These are phyloP conservation scores for Limnothrissa miodon DNA, from an alignment of 2,113 vertebrate genomes.

Conservation along the genomic window DNA sequence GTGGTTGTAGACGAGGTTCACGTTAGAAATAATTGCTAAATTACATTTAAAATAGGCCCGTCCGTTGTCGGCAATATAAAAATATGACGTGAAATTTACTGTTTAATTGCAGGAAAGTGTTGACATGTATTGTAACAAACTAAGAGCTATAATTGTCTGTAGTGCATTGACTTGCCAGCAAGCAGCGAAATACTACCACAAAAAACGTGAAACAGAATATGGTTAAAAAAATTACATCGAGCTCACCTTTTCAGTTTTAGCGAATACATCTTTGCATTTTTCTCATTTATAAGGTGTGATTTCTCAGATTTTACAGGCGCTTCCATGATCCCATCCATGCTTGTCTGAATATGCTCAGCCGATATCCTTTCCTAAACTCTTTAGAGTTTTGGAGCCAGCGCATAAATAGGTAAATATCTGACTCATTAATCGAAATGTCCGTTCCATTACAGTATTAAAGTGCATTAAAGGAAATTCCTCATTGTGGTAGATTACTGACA, in stretches of 20 bases:
- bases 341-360: background rate
- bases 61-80: background rate
- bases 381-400: background rate
- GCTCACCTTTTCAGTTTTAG: constrained; percentile 70
- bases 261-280: constrained; percentile 70
- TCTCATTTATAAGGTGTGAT: constrained; percentile 75
- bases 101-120: background rate
- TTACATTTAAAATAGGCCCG: background rate
- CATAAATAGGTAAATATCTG: constrained; percentile 31
- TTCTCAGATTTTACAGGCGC: constrained; percentile 67
- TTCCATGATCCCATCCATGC: constrained; percentile 46
- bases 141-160: background rate
- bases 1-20: background rate
- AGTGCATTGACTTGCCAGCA: background rate
- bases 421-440: constrained; percentile 35
- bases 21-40: background rate
- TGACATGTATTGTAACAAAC: background rate
- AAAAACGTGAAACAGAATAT: background rate
- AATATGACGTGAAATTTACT: background rate
- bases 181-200: background rate
- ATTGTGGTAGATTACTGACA: constrained; percentile 39
- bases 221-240: background rate
- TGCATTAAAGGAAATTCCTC: constrained; percentile 41
- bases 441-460: constrained; percentile 34
- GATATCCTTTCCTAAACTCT: background rate